phyloP scores from a whole-genome alignment of 2,888 invertebrate genomes.

The Drosophila robusta region DNA sequence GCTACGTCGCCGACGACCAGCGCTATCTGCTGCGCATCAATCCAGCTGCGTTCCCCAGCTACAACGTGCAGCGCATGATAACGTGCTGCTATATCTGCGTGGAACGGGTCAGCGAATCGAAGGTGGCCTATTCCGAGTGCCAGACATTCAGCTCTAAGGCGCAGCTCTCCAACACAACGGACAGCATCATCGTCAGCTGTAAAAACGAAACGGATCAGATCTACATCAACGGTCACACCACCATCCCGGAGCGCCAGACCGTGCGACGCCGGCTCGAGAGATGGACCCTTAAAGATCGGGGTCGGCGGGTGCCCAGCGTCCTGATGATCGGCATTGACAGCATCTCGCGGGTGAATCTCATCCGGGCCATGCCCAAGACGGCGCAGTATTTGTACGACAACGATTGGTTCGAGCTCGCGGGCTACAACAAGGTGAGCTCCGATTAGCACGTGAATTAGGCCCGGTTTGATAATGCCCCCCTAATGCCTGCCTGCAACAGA shows the following conservation, averaged over 20 bases:
- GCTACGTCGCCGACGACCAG: slow-evolving; percentile 61
- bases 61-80: slow-evolving; percentile 53
- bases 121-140: slow-evolving; percentile 83
- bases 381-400: slow-evolving; percentile 89
- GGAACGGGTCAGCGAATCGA: slow-evolving; percentile 73
- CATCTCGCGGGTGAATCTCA: slow-evolving; percentile 91
- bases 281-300: slow-evolving; percentile 56
- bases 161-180: slow-evolving; percentile 82
- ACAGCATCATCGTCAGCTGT: slow-evolving; percentile 86
- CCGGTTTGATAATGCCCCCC: not conserved
- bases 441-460: not conserved
- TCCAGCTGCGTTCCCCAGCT: slow-evolving; percentile 58
- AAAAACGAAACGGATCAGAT: slow-evolving; percentile 74
- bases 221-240: slow-evolving; percentile 86
- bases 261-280: slow-evolving; percentile 85
- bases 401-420: slow-evolving; percentile 90
- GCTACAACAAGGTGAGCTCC: slow-evolving; percentile 88
- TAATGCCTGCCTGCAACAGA: slow-evolving; percentile 86
- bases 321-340: slow-evolving; percentile 94
- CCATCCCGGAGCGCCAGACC: slow-evolving; percentile 86
- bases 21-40: slow-evolving; percentile 77
- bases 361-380: slow-evolving; percentile 91
- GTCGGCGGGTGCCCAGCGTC: slow-evolving; percentile 86
- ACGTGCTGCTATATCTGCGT: slow-evolving; percentile 83
- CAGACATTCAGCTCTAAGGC: slow-evolving; percentile 84